Conservation (phyloP, 1,140 invertebrate species). For the Papilio polyxenes region DNA sequence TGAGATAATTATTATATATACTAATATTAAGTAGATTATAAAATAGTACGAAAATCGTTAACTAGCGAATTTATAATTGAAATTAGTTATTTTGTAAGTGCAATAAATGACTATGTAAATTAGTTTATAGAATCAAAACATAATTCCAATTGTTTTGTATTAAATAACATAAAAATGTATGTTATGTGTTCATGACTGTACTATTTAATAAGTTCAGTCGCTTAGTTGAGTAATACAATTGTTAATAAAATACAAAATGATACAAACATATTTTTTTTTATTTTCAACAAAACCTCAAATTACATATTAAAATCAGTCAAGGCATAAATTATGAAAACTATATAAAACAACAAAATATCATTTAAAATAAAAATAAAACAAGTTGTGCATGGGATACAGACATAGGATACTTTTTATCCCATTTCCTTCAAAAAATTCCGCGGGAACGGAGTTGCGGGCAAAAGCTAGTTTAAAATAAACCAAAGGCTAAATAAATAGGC, state of each 20-base stretch:
- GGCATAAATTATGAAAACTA: conserved; percentile 34
- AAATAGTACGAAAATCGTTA: background rate
- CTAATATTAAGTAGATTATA: background rate
- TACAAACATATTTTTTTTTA: conserved; percentile 47
- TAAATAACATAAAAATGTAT: too few species aligned
- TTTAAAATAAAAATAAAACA: conserved; percentile 36
- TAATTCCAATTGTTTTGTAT: too few species aligned
- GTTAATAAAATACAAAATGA: background rate
- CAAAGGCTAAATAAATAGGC: too few species aligned
- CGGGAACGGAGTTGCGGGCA: too few species aligned
- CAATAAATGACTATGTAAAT: background rate
- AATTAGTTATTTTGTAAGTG: background rate
- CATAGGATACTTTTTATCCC: too few species aligned
- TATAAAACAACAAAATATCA: conserved; percentile 39
- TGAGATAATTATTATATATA: background rate
- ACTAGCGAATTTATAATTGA: background rate
- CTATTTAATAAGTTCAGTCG: too few species aligned
- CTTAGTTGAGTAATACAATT: conserved; percentile 28
- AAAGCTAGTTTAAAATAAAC: too few species aligned
- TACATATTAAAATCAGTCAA: conserved; percentile 41
- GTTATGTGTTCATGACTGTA: too few species aligned
- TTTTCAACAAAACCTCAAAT: conserved; percentile 44
- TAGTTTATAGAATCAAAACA: background rate
- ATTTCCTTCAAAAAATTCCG: too few species aligned
- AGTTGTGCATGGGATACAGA: too few species aligned